Base-by-base conservation (phyloP, 1,140 invertebrate genomes). In the Danaus plexippus region DNA sequence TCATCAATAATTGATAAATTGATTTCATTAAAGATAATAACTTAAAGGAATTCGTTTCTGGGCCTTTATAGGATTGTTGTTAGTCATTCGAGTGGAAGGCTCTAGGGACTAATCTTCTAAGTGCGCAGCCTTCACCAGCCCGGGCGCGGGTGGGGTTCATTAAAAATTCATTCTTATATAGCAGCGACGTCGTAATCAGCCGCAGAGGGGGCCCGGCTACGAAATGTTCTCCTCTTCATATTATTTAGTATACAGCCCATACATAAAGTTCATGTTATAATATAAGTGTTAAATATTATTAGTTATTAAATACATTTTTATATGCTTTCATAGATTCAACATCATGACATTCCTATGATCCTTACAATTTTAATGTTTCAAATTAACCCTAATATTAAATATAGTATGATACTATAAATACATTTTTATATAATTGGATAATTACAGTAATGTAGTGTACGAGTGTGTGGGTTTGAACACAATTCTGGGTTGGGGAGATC, bases 151-250 rank as follows among this genome's bases (percentile, higher is more conserved):
- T 47, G 67, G 70, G 67, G 61, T 74, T 83, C 79, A 86, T 86
- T 86, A 86, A 86, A 86, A 86, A 83, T 86, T 85, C 83, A 86
- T 86, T 85, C 83, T 83, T 84, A 78, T 78, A 84, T 84, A 71
- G 77, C 70, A 75, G 71, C 78, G 55, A 43, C 55, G 61, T 45
- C 59, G 75, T 83, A 80, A 81, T 82, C 74, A 81, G 76, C 73
- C 80, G 70, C 71, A 75, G 67, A 66, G 67, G 72, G 66, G 57
- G 15, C 15, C 51, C 53, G 53, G 58, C 57, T 61, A 50, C 63
- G 64, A 67, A 68, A 71, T 66, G 67, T 70, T 66, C 64, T 57
- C 65, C 68, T 65, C 73, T 67, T 69, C 70, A 72, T 71, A 70
- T 73, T 75, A 78, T 77, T 75, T 76, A 69, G 64, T 64, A 69